Base-by-base conservation (phyloP, 2,113 vertebrate genomes). In the Poicephalus meyeri region DNA sequence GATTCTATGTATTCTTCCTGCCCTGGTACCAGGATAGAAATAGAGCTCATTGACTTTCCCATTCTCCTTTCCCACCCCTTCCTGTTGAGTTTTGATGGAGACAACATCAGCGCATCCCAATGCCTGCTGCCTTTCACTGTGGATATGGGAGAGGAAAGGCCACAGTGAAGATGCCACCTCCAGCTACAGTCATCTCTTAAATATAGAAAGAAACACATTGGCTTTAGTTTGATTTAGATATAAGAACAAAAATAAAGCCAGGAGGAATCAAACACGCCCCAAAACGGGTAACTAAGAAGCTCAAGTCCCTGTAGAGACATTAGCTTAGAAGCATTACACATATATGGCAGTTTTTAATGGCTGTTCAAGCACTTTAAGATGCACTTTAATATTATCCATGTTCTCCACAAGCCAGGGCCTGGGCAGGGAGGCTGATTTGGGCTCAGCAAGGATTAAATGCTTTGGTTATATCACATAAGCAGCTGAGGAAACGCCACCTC, bases 361-460 rank as follows among this genome's bases (percentile, higher is more conserved):
- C 85, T 24, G 13, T 41, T 89, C n/a, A 37, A 58, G 79, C 16
- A 28, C 39, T 91, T 96, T 89, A 89, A 93, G 89, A 58, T 13
- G 58, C 64, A 47, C 35, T 96, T 96, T 77, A 94, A 86, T 91
- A 63, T 18, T 23, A 44, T 70, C 74, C 5, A 12, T 21, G 70
- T 41, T 56, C 91, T 92, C 41, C 49, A 24, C 70, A 26, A 33
- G 10, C 9, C 2, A 2, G 74, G 49, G 29, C 58, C 49, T 2
- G 58, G 85, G 89, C 60, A 37, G 85, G 68, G 85, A 88, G 91
- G 80, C 71, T 64, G 85, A 49, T 87, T 63, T 88, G 20, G 17
- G 78, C 94, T 95, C 94, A 96, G 91, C 53, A 26, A 93, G 96
- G 96, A 96, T 96, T 91, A 93, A 94, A 82, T 20, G 53, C 72